Base-by-base conservation (phyloP, 1,140 invertebrate species). In the Agrilus planipennis region DNA sequence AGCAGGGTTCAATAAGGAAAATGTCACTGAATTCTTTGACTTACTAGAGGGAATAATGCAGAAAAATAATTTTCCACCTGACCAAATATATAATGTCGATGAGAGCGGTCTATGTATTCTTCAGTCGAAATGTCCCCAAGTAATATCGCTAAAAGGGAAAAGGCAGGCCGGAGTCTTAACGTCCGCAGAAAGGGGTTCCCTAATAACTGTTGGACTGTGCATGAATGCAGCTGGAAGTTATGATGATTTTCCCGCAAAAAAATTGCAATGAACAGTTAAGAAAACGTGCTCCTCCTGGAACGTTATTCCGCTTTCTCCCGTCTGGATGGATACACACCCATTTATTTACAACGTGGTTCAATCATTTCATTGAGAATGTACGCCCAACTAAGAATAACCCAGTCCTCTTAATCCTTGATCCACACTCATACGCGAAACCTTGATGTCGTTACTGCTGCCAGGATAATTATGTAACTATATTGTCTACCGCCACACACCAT, bases 151-250 rank as follows among this genome's bases (percentile, higher is more conserved):
- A 10, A 50, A 43, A 49, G 55, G 56, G 1, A 58, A 58, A 44
- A 47, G 44, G 16, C 61, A 63, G 35, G 44, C 71, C 9, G 66
- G 61, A 28, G 48, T 55, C 28, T 18, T 68, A 4, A 65, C 59
- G 3, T 65, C 63, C 28, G 62, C 58, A 39, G 69, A 71, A 53
- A 51, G 67, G 34, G 67, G 64, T 16, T 58, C 56, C 44, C 56
- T 63, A 28, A 22, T 50, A 19, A 62, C 50, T 20, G n/a, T 39
- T 25, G 47, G 44, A 14, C 4, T 52, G 6, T 40, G 49, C 29
- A 63, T 61, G 57, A 63, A 51, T 41, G 58, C 60, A 14, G 36
- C 30, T 29, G 56, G 56, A 6, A 45, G 29, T 30, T 62, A 30
- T 61, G 50, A 44, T 63, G 6, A 56, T 62, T 34, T 62, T 58